Evolutionary conservation across 1,140 invertebrate genomes (phyloP).

Genomic region (Campoletis sonorensis): DNA sequence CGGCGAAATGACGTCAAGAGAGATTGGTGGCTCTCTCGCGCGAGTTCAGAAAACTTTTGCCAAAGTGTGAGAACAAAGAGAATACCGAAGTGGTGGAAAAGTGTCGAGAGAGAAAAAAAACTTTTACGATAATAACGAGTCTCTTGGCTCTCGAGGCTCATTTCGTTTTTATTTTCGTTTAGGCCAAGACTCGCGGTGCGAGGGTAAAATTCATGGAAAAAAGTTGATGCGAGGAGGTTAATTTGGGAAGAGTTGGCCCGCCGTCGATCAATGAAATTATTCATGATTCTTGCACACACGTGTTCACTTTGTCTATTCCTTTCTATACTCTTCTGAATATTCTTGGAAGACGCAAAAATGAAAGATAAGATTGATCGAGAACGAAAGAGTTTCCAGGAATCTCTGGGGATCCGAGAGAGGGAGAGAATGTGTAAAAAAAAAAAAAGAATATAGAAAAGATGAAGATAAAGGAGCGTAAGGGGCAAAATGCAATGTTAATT

Average conservation of each 20-base stretch:
- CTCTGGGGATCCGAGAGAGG: not conserved
- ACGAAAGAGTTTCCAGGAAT: conserved; percentile 4
- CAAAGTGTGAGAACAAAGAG: too few relatives aligned
- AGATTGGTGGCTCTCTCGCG: too few relatives aligned
- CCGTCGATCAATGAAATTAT: conserved; percentile 1
- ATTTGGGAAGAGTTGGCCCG: not conserved
- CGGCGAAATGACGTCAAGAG: too few relatives aligned
- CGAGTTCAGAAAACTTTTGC: too few relatives aligned
- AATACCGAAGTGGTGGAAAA: too few relatives aligned
- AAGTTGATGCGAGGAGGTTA: too few relatives aligned
- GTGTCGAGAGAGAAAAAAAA: too few relatives aligned
- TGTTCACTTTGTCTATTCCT: not conserved
- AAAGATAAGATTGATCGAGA: conserved; percentile 2
- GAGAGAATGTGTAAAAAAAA: not conserved
- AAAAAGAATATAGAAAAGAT: not conserved
- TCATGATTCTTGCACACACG: not conserved
- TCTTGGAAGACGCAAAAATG: conserved; percentile 1
- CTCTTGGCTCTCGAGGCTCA: too few relatives aligned
- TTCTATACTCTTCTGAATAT: not conserved
- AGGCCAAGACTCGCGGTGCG: too few relatives aligned
- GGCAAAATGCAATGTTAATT: not conserved
- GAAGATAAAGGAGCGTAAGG: not conserved
- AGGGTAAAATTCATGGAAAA: not conserved
- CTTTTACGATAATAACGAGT: too few relatives aligned
- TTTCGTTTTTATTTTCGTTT: too few relatives aligned